A percentile compares a stretch with the other conserved stretches of the same genome.
These are phyloP conservation scores for Rotaria macrura DNA, from an alignment of 2,888 invertebrate species.

Conservation along the genomic window DNA sequence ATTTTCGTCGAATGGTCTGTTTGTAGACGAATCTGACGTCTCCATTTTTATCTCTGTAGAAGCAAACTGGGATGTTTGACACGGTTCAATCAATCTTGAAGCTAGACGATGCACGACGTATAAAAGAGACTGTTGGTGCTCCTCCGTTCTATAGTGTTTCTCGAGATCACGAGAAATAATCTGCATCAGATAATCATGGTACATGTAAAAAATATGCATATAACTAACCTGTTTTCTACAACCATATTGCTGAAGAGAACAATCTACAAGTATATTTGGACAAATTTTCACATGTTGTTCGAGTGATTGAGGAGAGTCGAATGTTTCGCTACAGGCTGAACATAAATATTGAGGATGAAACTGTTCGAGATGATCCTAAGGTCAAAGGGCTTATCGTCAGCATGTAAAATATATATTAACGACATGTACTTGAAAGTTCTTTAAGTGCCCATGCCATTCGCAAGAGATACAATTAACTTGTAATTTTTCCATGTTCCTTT, in stretches of 20 bases:
- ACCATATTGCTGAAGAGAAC: not conserved
- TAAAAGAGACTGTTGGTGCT: not conserved
- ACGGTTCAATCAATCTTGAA: too few relatives aligned
- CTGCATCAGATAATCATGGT: not conserved
- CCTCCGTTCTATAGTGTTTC: not conserved
- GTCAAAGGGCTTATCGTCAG: fast-evolving
- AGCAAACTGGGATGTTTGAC: too few relatives aligned
- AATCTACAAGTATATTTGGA: not conserved
- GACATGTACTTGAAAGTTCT: not conserved
- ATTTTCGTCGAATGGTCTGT: not conserved
- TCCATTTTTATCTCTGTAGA: not conserved
- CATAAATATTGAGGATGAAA: not conserved
- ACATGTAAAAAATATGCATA: not conserved
- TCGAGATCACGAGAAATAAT: not conserved
- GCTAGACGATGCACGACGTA: not conserved
- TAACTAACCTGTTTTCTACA: not conserved
- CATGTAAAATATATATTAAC: not conserved
- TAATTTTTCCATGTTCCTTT: not conserved
- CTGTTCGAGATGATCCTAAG: not conserved
- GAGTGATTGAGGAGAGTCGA: not conserved
- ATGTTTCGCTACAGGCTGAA: not conserved
- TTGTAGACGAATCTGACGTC: not conserved
- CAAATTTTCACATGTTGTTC: not conserved
- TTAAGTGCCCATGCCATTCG: not conserved
- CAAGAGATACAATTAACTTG: not conserved